Conservation (phyloP, 37 sponge, comb jelly and placozoan genomes). For the Spongilla lacustris region DNA sequence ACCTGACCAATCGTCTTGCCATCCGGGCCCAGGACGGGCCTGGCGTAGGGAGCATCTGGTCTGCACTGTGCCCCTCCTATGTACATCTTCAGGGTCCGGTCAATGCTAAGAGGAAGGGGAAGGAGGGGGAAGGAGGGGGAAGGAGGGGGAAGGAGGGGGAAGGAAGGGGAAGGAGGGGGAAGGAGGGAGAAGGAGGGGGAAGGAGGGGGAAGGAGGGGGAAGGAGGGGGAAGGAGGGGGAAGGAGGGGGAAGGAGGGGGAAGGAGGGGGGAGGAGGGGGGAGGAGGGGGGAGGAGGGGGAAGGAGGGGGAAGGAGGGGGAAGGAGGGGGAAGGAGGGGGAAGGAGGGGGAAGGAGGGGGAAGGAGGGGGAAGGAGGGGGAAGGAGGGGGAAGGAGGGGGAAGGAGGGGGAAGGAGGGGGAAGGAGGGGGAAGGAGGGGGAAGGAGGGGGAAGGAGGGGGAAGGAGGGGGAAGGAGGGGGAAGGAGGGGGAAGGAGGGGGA, state of each 20-base stretch:
- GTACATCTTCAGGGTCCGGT: conserved; percentile 94
- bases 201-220: background rate
- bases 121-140: background rate
- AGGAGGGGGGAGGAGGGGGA: background rate
- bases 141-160: background rate
- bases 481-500: background rate
- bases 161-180: background rate
- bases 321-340: background rate
- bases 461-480: background rate
- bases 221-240: background rate
- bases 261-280: background rate
- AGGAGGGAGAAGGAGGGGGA: background rate
- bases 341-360: background rate
- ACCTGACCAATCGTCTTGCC: conserved; percentile 88
- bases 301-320: background rate
- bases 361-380: too few species aligned
- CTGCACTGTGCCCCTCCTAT: conserved; percentile 94
- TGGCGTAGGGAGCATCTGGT: conserved; percentile 89
- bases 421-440: too few species aligned
- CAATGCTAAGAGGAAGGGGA: conserved; percentile 61
- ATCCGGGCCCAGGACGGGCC: conserved; percentile 66
- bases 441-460: too few species aligned
- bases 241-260: background rate
- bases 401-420: too few species aligned
- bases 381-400: background rate